These are phyloP conservation scores for Corvus moneduloides DNA, from an alignment of 2,113 vertebrate species.

Conservation along the genomic window DNA sequence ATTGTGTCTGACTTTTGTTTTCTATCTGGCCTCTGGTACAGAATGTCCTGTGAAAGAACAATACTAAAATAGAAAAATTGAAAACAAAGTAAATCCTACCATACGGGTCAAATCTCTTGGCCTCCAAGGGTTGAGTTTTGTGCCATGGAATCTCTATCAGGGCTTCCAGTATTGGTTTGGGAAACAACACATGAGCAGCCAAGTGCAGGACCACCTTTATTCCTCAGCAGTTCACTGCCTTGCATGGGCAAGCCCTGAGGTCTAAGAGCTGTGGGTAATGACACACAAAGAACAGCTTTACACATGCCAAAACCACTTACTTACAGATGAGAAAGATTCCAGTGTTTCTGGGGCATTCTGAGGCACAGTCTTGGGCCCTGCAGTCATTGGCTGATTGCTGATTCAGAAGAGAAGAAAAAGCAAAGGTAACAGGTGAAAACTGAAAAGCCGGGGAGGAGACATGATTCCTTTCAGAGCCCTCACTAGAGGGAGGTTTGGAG, in stretches of 20 bases:
- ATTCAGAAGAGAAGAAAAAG: neutral
- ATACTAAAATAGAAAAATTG: neutral
- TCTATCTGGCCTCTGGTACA: constrained; percentile 21
- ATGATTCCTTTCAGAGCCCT: neutral
- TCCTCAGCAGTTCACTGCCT: constrained; percentile 20
- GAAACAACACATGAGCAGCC: neutral
- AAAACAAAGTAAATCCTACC: constrained; percentile 32
- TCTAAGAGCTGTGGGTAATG: neutral
- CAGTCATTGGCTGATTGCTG: neutral
- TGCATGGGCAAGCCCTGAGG: neutral
- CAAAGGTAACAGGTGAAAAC: constrained; percentile 13
- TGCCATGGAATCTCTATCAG: neutral
- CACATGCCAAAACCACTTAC: constrained; percentile 3
- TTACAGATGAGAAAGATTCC: neutral
- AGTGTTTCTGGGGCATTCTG: neutral
- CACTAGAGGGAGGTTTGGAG: neutral
- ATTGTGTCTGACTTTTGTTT: constrained; percentile 10
- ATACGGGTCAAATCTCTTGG: neutral
- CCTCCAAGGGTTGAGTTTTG: neutral
- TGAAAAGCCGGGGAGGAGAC: rapidly evolving
- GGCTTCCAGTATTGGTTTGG: neutral
- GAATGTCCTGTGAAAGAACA: constrained; percentile 36
- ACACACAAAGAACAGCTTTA: neutral
- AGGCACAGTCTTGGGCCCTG: neutral
- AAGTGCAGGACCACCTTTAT: neutral